These are phyloP conservation scores for Rhinoderma darwinii DNA, from an alignment of 2,113 vertebrate genomes.

Conservation along the genomic window DNA sequence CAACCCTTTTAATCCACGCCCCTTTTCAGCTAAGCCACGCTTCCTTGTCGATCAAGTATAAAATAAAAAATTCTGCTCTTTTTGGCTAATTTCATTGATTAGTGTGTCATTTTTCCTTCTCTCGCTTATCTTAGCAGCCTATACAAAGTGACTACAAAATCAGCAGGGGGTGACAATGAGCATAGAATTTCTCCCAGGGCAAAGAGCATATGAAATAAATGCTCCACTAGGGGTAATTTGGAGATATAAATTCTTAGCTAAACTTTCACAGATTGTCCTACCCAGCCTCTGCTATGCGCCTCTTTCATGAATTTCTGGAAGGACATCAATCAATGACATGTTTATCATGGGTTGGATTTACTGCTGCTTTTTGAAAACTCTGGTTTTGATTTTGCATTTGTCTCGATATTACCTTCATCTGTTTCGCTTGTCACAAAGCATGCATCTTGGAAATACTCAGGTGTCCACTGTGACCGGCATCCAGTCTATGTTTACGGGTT, in stretches of 20 bases:
- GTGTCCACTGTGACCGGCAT: neutral
- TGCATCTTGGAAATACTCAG: neutral
- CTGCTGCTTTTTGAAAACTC: neutral
- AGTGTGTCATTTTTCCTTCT: too few species aligned
- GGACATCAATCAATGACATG: neutral
- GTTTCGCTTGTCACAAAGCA: slow-evolving; percentile 1
- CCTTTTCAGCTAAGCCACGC: too few species aligned
- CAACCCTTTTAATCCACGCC: too few species aligned
- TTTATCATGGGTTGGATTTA: neutral
- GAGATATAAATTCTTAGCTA: neutral
- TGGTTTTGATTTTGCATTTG: neutral
- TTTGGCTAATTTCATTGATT: too few species aligned
- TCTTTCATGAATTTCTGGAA: neutral
- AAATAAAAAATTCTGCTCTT: too few species aligned
- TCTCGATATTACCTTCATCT: slow-evolving; percentile 26
- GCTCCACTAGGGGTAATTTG: too few species aligned
- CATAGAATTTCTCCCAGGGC: too few species aligned
- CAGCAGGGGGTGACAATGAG: too few species aligned
- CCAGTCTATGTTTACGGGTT: neutral
- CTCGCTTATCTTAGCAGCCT: too few species aligned
- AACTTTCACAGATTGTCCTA: neutral
- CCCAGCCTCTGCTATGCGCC: neutral
- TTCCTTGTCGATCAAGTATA: too few species aligned
- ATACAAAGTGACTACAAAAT: too few species aligned
- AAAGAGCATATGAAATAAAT: too few species aligned